Percentiles rank a stretch among this genome's conserved stretches.
These are phyloP conservation scores for Eumacrocentrus americanus DNA, from an alignment of 2,888 invertebrate genomes.

Conservation along the genomic window DNA sequence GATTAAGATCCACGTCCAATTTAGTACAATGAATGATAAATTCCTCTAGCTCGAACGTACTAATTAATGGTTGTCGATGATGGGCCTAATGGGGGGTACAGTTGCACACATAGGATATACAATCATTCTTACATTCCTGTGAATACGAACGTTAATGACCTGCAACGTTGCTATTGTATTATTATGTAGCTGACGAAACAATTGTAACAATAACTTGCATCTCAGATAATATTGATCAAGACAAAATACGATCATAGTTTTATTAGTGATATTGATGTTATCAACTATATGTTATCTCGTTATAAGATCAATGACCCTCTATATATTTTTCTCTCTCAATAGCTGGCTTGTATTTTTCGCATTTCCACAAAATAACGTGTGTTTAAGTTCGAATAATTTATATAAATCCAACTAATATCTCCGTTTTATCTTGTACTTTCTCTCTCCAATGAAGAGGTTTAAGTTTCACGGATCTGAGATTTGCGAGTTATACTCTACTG, in stretches of 20 bases:
- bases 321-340: neutral
- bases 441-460: too few species aligned
- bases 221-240: neutral
- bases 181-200: constrained; percentile 5
- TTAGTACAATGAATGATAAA: neutral
- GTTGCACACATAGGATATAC: neutral
- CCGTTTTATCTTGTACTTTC: constrained; percentile 25
- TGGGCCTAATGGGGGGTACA: constrained; percentile 18
- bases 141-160: neutral
- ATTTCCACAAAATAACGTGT: neutral
- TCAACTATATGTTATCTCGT: constrained; percentile 35
- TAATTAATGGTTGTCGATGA: neutral
- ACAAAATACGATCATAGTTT: neutral
- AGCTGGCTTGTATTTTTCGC: neutral
- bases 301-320: constrained; percentile 29
- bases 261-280: constrained; percentile 2
- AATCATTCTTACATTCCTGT: neutral
- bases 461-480: too few species aligned
- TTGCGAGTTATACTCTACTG: neutral
- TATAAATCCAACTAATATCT: neutral
- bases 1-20: constrained; percentile 48
- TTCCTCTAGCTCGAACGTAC: neutral
- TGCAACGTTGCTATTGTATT: neutral
- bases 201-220: constrained; percentile 1
- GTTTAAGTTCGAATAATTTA: too few species aligned